Base-by-base conservation (phyloP, 2,888 invertebrate genomes). In the Drosophila cyrtoloma region DNA sequence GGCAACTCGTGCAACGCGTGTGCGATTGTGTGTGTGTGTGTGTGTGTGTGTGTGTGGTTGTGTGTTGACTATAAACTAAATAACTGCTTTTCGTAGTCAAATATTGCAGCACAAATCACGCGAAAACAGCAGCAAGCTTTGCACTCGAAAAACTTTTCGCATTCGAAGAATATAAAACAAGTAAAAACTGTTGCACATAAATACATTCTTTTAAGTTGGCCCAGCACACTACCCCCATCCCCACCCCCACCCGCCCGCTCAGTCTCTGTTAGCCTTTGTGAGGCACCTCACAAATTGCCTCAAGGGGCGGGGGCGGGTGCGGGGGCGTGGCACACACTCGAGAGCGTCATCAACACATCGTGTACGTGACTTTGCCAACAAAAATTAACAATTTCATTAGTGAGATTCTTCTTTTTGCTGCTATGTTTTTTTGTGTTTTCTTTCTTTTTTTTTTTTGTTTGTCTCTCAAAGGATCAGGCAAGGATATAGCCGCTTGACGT, bases 321-420 rank as follows among this genome's bases (percentile, higher is more conserved):
- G 33, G n/a, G 30, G 60, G 58, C 39, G 63, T 44, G 66, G 37
- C 63, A 66, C 82, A 82, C 87, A 87, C 80, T 58, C 32, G 47
- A 58, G 77, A 88, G 79, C 90, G 69, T 85, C 86, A 86, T 89
- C 86, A 86, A 89, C 90, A 89, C 86, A 85, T 86, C 81, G 88
- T 83, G 87, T 90, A 88, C 88, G 88, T 88, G 88, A 90, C 89
- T 90, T 89, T 89, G 86, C 86, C 62, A 75, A 75, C 89, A 88
- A 86, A 90, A 88, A 88, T 88, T 90, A 88, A 88, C 88, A 88
- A 88, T 90, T 90, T 88, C 90, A 88, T 88, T 88, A 88, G 89
- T 76, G 76, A 77, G 84, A 47, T 69, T 59, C 58, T 32, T 22
- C 57, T 33, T 44, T 32, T 33, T 56, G 30, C 14, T 7, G 22